Percentiles rank a stretch among this genome's conserved stretches.
Conservation (phyloP, 2,797 vertebrate genomes). For the Molossus alvarezi region DNA sequence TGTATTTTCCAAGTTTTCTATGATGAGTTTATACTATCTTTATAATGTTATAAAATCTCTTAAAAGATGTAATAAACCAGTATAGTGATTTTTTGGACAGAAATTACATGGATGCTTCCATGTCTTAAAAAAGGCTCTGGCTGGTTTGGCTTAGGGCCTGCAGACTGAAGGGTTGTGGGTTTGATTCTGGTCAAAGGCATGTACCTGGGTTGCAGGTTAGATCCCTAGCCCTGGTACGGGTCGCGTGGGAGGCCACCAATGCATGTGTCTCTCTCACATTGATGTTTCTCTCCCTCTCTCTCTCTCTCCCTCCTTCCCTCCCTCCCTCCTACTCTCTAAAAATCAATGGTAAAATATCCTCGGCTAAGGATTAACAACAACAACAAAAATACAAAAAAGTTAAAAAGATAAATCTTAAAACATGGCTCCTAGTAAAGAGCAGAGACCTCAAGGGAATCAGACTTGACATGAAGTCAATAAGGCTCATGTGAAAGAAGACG, state of each 20-base stretch:
- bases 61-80: neutral
- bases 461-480: constrained; percentile 5
- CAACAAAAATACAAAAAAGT: neutral
- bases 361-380: too few relatives aligned
- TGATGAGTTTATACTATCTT: constrained; percentile 9
- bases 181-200: too few relatives aligned
- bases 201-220: too few relatives aligned
- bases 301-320: too few relatives aligned
- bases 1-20: constrained; percentile 43
- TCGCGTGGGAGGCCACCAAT: too few relatives aligned
- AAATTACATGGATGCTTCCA: neutral
- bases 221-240: too few relatives aligned
- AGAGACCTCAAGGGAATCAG: neutral
- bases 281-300: too few relatives aligned
- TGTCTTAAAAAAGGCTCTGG: neutral
- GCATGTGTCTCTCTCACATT: too few relatives aligned
- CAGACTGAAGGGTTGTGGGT: too few relatives aligned
- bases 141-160: too few relatives aligned
- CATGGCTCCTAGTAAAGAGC: neutral
- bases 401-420: constrained; percentile 33
- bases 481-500: neutral
- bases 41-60: constrained; percentile 7
- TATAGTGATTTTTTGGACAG: neutral
- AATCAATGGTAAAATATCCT: too few relatives aligned
- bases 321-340: too few relatives aligned